Evolutionary conservation across 2,888 invertebrate species (phyloP), one percentile per base, ranked within the genome.

Genomic region (Euproctis similis): DNA sequence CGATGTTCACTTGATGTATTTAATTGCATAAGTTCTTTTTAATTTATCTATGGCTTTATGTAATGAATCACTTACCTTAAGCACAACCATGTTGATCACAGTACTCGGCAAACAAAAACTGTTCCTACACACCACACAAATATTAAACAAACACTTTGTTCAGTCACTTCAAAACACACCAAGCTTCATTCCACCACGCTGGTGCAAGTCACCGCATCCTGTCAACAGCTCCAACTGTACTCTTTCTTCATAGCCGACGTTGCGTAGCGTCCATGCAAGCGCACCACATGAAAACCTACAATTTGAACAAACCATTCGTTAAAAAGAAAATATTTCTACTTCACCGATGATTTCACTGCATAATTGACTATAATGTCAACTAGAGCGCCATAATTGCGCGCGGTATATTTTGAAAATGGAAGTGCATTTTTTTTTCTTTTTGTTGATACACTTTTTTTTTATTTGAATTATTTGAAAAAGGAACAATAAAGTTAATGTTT

Each of bases 231-330:
- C 68, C 73, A 70, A 52, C 51, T 42, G 47, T 48, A 40, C 46
- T 52, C 53, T 69, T 62, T 67, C 69, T 39, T 62, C 75, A 74
- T 57, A 59, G 68, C 76, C 74, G 65, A 31, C 44, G 61, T 59
- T 58, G 53, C 56, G 32, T 27, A 31, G 42, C 41, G 41, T 42
- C 66, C 65, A 63, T 44, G 60, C 67, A 65, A 63, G 63, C 65
- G 69, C 54, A 61, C 64, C 62, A 49, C 56, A 68, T 61, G 74
- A 76, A 77, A 74, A 51, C 78, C 84, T 84, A 77, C 68, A 84
- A 84, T 81, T 78, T 63, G 37, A 76, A 70, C 52, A 69, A 68
- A 70, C 61, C 61, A 59, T 50, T 56, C 45, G 57, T 75, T 75
- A 72, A 64, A 67, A 67, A 61, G 59, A 61, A 69, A 67, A 23